Evolutionary conservation across 2,888 invertebrate species (phyloP), one percentile per base, ranked within the genome.

Genomic region (Agelastica alni): DNA sequence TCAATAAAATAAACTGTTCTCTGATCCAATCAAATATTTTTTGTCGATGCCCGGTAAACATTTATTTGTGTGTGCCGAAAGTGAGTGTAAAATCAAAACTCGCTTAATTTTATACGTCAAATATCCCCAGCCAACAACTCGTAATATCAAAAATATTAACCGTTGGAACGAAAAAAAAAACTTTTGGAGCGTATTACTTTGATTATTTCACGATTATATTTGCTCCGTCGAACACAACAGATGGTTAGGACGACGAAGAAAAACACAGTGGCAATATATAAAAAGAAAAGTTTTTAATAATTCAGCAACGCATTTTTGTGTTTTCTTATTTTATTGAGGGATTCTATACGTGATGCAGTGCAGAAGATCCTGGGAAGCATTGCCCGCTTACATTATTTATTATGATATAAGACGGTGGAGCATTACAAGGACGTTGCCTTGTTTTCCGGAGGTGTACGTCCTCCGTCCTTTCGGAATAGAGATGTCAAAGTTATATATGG

Each of bases 271-370:
- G 5, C n/a, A 30, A 43, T 16, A 43, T 14, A 31, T 2, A 43
- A 17, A 17, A 6, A 30, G 12, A 43, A 43, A 43, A n/a, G 43
- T 5, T 43, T 43, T 43, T 10, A 43, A 43, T 43, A 43, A 43
- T 43, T 43, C 43, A 43, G 17, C 17, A 17, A 43, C 1, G 30
- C 30, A 18, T 30, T 30, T 43, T 17, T 10, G 10, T n/a, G n/a
- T 17, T 9, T 9, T 43, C 30, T 9, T 30, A 22, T n/a, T 41
- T 14, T 20, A 18, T 9, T 34, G 37, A 18, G 37, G 17, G 37
- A 12, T 12, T 37, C n/a, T n/a, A n/a, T 18, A 12, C 12, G 20
- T 18, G 5, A 39, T 39, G n/a, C 6, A 39, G 20, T 20, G 37
- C 20, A 37, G 37, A 20, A 37, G 12, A 18, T 14, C 10, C 3